These are phyloP conservation scores for Nematopogon swammerdamellus DNA, from an alignment of 2,888 invertebrate genomes.

Conservation along the genomic window DNA sequence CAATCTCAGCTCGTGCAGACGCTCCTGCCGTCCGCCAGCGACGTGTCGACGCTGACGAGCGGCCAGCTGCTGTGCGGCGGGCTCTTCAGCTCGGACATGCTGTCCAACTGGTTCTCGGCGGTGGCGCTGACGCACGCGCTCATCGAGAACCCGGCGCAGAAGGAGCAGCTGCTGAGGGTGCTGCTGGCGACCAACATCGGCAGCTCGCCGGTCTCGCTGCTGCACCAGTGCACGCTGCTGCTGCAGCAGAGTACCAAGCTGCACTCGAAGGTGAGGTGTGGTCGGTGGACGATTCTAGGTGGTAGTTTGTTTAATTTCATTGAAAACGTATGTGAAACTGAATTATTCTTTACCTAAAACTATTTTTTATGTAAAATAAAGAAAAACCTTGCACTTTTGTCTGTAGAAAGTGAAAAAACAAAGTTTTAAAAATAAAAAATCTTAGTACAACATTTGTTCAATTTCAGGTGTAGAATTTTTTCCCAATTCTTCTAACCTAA, in stretches of 20 bases:
- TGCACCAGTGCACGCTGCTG: constrained; percentile 84
- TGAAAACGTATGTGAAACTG: no score
- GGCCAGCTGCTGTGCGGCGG: constrained; percentile 94
- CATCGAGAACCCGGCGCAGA: constrained; percentile 78
- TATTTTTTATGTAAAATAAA: no score
- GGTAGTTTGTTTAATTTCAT: no score
- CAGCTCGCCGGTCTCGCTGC: constrained; percentile 80
- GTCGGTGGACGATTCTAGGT: no score
- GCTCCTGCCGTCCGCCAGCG: constrained; percentile 81
- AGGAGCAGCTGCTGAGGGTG: constrained; percentile 89
- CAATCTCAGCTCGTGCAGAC: constrained; percentile 90
- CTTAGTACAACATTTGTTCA: no score
- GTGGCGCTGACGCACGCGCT: constrained; percentile 89
- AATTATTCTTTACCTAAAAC: no score
- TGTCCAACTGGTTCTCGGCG: constrained; percentile 95
- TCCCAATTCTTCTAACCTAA: no score
- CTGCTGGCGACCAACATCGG: constrained; percentile 82
- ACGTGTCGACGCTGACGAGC: constrained; percentile 66
- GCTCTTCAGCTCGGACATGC: constrained; percentile 79
- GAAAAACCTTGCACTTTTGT: no score
- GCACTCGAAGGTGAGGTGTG: constrained; percentile 61
- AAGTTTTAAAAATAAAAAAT: no score
- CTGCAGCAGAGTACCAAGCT: constrained; percentile 79
- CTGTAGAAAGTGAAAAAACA: no score
- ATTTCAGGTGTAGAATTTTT: no score